These are phyloP conservation scores for Xiphophorus maculatus DNA, from an alignment of 2,113 vertebrate genomes.

Conservation along the genomic window DNA sequence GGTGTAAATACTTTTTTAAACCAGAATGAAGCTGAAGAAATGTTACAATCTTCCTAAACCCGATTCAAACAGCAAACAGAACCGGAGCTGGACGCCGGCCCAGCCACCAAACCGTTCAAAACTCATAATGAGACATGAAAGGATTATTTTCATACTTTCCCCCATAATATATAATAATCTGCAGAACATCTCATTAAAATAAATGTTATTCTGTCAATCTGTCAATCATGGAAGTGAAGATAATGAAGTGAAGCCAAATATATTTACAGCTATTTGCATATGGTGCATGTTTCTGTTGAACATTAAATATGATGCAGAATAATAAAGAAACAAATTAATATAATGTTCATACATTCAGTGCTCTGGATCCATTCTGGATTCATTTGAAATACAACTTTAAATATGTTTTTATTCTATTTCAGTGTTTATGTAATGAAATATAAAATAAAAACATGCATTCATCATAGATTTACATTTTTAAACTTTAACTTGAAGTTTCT, in stretches of 20 bases:
- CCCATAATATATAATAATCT: background rate
- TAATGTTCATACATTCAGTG: background rate
- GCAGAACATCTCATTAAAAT: background rate
- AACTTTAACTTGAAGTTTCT: background rate
- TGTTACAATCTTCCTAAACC: background rate
- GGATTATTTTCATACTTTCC: background rate
- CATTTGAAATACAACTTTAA: background rate
- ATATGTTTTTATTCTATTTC: background rate
- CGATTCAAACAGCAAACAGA: background rate
- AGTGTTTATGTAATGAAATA: background rate
- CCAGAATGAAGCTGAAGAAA: too few species aligned
- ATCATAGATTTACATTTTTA: background rate
- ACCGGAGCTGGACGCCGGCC: background rate
- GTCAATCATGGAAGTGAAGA: background rate
- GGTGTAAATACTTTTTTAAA: too few species aligned
- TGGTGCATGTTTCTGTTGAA: background rate
- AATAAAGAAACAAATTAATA: background rate
- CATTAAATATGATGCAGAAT: background rate
- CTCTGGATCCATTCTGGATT: background rate
- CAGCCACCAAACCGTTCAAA: background rate
- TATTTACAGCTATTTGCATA: background rate
- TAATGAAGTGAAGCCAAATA: background rate
- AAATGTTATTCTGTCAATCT: background rate
- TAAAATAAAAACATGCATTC: background rate
- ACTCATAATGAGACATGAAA: background rate